Conservation (phyloP, 2,888 invertebrate genomes). For the Leucophora obtusa region DNA sequence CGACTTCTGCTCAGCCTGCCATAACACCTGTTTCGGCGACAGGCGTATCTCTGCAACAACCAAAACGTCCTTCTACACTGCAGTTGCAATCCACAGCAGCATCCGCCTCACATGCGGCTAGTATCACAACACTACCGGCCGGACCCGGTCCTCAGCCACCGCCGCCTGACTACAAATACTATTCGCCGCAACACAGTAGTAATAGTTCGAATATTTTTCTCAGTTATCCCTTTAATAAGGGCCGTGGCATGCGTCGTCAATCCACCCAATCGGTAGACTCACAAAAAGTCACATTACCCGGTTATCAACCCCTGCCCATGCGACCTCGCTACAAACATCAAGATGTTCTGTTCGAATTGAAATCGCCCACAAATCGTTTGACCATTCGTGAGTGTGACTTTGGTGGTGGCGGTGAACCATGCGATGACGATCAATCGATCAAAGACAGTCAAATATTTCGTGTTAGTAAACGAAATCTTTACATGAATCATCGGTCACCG, state of each 20-base stretch:
- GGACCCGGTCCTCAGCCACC: slow-evolving; percentile 74
- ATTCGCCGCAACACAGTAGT: slow-evolving; percentile 77
- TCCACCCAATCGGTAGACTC: slow-evolving; percentile 78
- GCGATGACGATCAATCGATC: slow-evolving; percentile 78
- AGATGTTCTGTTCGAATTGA: slow-evolving; percentile 77
- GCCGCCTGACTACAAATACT: slow-evolving; percentile 78
- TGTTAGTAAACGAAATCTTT: slow-evolving; percentile 79
- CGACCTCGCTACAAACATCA: slow-evolving; percentile 76
- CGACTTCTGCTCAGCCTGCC: slow-evolving; percentile 57
- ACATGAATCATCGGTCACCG: slow-evolving; percentile 78
- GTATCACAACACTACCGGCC: slow-evolving; percentile 73
- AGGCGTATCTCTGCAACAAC: slow-evolving; percentile 65
- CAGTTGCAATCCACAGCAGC: slow-evolving; percentile 71
- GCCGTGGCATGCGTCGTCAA: slow-evolving; percentile 76
- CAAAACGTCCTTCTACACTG: slow-evolving; percentile 73
- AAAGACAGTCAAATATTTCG: slow-evolving; percentile 79
- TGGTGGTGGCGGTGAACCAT: slow-evolving; percentile 79
- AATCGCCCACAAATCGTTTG: slow-evolving; percentile 77
- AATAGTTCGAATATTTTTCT: slow-evolving; percentile 73
- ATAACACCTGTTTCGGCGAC: slow-evolving; percentile 62
- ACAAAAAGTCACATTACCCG: slow-evolving; percentile 74
- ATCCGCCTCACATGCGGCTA: slow-evolving; percentile 63
- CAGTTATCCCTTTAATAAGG: slow-evolving; percentile 78
- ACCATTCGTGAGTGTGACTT: slow-evolving; percentile 79
- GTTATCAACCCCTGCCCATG: slow-evolving; percentile 77